Evolutionary conservation across 2,113 vertebrate genomes (phyloP), one percentile per base, ranked within the genome.

Genomic region (Atherinomorus stipes): DNA sequence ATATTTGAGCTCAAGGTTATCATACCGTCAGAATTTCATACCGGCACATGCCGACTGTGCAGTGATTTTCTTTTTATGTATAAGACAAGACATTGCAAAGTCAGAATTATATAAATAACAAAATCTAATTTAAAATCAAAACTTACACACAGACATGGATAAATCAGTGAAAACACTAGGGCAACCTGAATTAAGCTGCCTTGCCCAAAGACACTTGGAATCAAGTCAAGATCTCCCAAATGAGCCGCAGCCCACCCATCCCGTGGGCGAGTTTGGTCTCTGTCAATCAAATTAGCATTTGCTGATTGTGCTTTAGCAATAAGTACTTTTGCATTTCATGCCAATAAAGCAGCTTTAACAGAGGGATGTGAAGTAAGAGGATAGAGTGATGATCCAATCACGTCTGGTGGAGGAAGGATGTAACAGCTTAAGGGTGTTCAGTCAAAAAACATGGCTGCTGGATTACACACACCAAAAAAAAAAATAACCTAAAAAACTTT

Each of bases 351-450:
- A 79, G 82, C 71, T 88, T 89, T 83, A 57, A 88, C 26, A 62
- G 57, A 71, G 57, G 65, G 66, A 86, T 25, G 4, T 54, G 10
- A 54, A 76, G 42, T 80, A 87, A 85, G 86, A 86, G 85, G 83
- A 88, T 87, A 73, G 64, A 89, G 81, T 2, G 40, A 73, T 85
- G 83, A 92, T 89, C 81, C 84, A 85, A 83, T 89, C 74, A 76
- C 42, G 38, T 77, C 78, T 61, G 75, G 25, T 74, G 54, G 51
- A 86, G 61, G 49, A 78, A 71, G 68, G 76, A 63, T 78, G 75
- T 57, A 81, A 76, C 71, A 74, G 78, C 71, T 64, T 45, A 59
- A 79, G 76, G 60, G 51, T 63, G 83, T 72, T 78, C 65, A 80
- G 23, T 26, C 54, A 63, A 63, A 82, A 83, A 87, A 54, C 49